Conservation (phyloP, 2,797 vertebrate genomes). For the Coendou prehensilis region DNA sequence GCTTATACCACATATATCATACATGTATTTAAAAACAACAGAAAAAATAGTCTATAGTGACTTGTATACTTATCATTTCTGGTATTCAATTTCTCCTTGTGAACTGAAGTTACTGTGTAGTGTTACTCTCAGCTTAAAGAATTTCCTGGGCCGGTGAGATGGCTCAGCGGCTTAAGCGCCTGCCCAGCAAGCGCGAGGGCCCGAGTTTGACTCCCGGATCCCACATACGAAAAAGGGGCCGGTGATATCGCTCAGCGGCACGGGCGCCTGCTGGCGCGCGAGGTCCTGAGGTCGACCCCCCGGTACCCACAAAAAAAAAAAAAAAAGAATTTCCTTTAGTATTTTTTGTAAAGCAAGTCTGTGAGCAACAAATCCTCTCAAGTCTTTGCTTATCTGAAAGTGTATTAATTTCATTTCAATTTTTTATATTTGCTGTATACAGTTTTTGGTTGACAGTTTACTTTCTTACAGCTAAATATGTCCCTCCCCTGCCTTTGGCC, state of each 20-base stretch:
- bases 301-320: too few species aligned
- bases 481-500: background rate
- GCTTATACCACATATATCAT: background rate
- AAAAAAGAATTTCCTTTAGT: too few species aligned
- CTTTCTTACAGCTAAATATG: background rate
- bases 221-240: too few species aligned
- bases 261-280: too few species aligned
- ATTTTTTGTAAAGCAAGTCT: background rate
- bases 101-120: background rate
- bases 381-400: background rate
- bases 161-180: too few species aligned
- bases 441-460: background rate
- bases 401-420: background rate
- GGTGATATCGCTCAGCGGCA: too few species aligned
- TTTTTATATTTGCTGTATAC: background rate
- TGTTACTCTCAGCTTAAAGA: background rate
- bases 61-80: background rate
- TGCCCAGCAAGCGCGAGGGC: too few species aligned
- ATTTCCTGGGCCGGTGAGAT: too few species aligned
- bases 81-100: background rate
- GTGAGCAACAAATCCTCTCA: background rate
- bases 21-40: conserved; percentile 9
- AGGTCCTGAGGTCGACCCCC: too few species aligned
- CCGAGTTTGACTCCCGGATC: too few species aligned
- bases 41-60: background rate